Evolutionary conservation across 2,797 vertebrate genomes (phyloP).

Genomic region (Ataeniobius toweri): DNA sequence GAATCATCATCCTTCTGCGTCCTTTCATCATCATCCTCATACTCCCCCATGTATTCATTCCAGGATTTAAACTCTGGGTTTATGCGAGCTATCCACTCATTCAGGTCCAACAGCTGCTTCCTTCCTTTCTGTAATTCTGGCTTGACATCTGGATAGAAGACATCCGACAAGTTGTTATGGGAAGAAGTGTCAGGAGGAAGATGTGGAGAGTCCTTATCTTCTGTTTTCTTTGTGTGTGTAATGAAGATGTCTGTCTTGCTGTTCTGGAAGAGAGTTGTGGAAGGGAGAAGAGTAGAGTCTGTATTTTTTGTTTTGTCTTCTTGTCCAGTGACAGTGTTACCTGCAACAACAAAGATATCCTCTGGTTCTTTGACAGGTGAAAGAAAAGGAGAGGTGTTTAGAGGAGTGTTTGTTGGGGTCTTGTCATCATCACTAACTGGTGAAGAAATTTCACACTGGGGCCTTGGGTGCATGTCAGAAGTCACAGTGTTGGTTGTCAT

Average conservation of each 20-base stretch:
- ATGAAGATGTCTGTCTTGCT: conserved; percentile 24
- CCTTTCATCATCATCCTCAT: conserved; percentile 73
- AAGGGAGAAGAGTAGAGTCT: neutral
- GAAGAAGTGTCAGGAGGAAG: neutral
- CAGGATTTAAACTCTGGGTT: conserved; percentile 56
- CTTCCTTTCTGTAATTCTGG: conserved; percentile 18
- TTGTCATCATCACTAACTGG: conserved; percentile 54
- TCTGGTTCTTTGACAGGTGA: conserved; percentile 15
- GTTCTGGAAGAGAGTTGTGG: conserved; percentile 16
- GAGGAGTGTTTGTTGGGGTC: conserved; percentile 70
- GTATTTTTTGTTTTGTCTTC: neutral
- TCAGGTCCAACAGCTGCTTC: conserved; percentile 43
- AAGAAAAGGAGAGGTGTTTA: conserved; percentile 29
- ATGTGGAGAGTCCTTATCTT: neutral
- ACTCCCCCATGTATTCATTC: conserved; percentile 52
- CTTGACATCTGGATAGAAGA: conserved; percentile 26
- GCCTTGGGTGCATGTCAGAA: conserved; percentile 20
- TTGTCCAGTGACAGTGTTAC: conserved; percentile 1
- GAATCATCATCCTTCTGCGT: conserved; percentile 78
- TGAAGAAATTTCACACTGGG: conserved; percentile 7
- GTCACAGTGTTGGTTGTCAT: neutral
- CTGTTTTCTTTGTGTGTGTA: neutral
- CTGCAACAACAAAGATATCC: neutral
- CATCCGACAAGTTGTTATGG: conserved; percentile 20
- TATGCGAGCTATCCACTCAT: conserved; percentile 68